These are phyloP conservation scores for Poeciliopsis turrubarensis DNA, from an alignment of 2,113 vertebrate species.

Conservation along the genomic window DNA sequence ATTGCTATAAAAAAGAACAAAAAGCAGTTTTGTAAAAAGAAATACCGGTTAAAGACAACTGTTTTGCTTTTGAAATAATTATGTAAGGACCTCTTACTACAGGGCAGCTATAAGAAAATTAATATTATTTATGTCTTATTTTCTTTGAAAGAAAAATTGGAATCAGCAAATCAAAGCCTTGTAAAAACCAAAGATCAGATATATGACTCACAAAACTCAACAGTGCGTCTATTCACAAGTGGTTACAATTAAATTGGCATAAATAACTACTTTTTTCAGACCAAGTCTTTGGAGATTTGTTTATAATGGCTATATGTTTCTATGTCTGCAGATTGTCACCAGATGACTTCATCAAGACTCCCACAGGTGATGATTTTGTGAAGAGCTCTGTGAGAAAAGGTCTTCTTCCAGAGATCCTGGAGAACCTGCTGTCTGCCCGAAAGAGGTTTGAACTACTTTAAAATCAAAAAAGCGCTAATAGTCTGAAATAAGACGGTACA, in stretches of 20 bases:
- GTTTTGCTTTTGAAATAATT: not conserved
- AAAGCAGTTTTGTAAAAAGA: not conserved
- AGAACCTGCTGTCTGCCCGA: conserved; percentile 89
- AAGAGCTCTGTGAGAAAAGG: conserved; percentile 88
- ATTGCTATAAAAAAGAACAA: too few relatives aligned
- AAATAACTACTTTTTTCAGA: too few relatives aligned
- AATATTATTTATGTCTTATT: not conserved
- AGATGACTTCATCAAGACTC: conserved; percentile 90
- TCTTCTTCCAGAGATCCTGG: conserved; percentile 91
- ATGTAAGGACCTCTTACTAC: not conserved
- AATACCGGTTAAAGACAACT: not conserved
- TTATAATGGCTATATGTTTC: not conserved
- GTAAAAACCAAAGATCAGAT: not conserved
- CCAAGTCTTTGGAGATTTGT: not conserved
- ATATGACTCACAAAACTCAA: not conserved
- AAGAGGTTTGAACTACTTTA: conserved; percentile 79
- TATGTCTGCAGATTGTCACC: conserved; percentile 76
- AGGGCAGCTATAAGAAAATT: too few relatives aligned
- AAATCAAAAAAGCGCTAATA: not conserved
- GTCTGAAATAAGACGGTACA: too few relatives aligned
- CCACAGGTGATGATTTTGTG: conserved; percentile 89
- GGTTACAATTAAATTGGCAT: not conserved
- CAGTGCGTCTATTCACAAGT: not conserved
- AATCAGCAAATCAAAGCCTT: not conserved
- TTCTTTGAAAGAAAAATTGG: not conserved